Evolutionary conservation across 2,888 invertebrate genomes (phyloP), one percentile per base, ranked within the genome.

Genomic region (Scaptomyza tumidula): DNA sequence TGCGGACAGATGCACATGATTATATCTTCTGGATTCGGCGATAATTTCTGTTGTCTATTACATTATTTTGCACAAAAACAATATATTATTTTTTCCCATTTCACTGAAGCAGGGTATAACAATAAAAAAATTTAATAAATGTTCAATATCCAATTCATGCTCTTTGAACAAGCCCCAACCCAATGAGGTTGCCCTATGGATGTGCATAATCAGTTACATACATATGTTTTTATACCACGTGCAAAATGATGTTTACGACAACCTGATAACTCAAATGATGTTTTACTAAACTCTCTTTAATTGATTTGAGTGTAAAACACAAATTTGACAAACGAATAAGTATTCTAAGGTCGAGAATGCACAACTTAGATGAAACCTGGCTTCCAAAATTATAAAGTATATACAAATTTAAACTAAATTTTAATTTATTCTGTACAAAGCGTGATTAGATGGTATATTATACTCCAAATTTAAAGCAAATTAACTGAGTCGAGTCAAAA

Each of bases 221-320:
- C 2, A 24, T 64, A 53, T 56, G 50, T 55, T 55, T 74, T 61
- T 64, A 50, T 58, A 39, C 54, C 63, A 75, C 46, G 58, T 78
- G 69, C 33, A 58, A 55, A 55, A 43, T 45, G 45, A 46, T 77
- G 46, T 46, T 52, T 41, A n/a, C 48, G 44, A 43, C 43, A 52
- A 60, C 49, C 76, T 81, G 75, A 82, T 85, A 65, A 75, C 67
- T 71, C 53, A 79, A 62, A 74, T 84, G 78, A 78, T 63, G 68
- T 81, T 64, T 66, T 59, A 74, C 78, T 84, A 71, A 80, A 63
- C 78, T 59, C 55, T 60, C 14, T 78, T 72, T 72, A 77, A 77
- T 74, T 77, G 57, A 49, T 58, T 77, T 35, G 43, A 39, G 35
- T 50, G 43, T 41, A 57, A 14, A 31, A 24, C 14, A 27, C 24